Percentiles rank a stretch among this genome's conserved stretches.
Evolutionary conservation across 2,888 invertebrate genomes (phyloP).

Genomic region (Andricus curvator): DNA sequence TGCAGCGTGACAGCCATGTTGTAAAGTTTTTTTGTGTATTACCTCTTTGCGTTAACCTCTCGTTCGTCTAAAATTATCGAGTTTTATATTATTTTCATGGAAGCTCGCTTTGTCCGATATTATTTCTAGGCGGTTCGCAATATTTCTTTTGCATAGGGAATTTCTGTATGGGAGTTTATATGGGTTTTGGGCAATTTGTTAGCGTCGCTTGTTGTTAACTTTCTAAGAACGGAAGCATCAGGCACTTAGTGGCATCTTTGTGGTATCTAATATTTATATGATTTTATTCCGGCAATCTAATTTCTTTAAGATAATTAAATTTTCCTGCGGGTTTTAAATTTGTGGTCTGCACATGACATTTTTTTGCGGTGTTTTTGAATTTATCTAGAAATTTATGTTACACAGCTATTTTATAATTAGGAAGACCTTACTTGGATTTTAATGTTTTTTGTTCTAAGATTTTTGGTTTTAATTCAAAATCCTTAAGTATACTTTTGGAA

Average conservation of each 20-base stretch:
- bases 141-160: conserved; percentile 14
- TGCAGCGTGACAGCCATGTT: conserved; percentile 67
- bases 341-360: background rate
- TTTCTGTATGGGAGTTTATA: conserved; percentile 10
- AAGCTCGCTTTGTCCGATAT: conserved; percentile 27
- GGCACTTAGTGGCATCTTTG: background rate
- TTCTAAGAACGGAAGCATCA: background rate
- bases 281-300: background rate
- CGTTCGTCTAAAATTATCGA: conserved; percentile 32
- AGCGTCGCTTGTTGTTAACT: conserved; percentile 39
- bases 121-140: conserved; percentile 10
- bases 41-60: conserved; percentile 52
- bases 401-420: background rate
- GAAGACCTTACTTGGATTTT: background rate
- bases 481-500: background rate
- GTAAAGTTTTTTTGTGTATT: conserved; percentile 58
- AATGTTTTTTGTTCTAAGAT: background rate
- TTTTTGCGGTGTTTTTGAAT: background rate
- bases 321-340: background rate
- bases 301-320: background rate
- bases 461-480: background rate
- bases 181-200: conserved; percentile 12
- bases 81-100: conserved; percentile 20
- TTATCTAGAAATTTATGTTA: conserved; percentile 37
- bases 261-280: conserved; percentile 23